These are phyloP conservation scores for Pithys albifrons DNA, from an alignment of 2,113 vertebrate genomes.

Conservation along the genomic window DNA sequence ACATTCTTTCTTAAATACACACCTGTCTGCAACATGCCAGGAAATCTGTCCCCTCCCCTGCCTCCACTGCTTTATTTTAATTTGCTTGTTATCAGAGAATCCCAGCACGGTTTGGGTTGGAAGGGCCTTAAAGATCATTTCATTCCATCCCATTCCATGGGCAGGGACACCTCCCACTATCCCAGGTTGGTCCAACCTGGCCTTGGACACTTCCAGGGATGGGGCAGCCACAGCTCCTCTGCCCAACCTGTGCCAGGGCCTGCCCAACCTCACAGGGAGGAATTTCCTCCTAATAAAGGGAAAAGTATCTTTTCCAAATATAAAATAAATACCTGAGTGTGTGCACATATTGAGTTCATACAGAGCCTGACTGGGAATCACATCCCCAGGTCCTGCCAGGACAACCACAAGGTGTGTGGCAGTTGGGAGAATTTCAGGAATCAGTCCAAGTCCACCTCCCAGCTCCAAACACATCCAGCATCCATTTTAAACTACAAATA, in stretches of 20 bases:
- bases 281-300: not conserved
- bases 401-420: not conserved
- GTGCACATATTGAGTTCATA: too few relatives aligned
- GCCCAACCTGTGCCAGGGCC: not conserved
- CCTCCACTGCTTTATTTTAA: not conserved
- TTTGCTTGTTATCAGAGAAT: not conserved
- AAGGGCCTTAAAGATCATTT: not conserved
- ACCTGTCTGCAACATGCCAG: not conserved
- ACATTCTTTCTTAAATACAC: not conserved
- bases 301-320: not conserved
- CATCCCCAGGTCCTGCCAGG: not conserved
- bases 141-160: not conserved
- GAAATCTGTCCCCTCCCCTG: not conserved
- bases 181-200: not conserved
- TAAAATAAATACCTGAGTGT: rapidly evolving
- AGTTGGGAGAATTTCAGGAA: not conserved
- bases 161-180: not conserved
- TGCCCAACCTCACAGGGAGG: not conserved
- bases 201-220: not conserved
- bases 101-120: not conserved
- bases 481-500: not conserved
- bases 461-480: not conserved
- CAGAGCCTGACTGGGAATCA: not conserved
- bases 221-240: not conserved
- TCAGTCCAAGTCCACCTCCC: not conserved